Evolutionary conservation across 2,888 invertebrate genomes (phyloP), one percentile per base, ranked within the genome.

Genomic region (Charanyca ferruginea): DNA sequence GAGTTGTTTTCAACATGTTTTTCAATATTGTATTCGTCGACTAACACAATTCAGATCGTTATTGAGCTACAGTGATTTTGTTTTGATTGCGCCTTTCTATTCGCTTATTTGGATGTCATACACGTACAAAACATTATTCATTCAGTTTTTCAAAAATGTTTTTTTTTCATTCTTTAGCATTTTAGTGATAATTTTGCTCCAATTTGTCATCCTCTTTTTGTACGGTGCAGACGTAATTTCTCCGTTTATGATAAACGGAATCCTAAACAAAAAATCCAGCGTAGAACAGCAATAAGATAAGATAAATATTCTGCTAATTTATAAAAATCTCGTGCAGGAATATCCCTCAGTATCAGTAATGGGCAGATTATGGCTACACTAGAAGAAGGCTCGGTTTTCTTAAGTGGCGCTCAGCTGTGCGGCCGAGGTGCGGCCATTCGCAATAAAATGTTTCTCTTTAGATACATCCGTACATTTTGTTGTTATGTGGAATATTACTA

Each of bases 321-420:
- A 58, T 48, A 48, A 58, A 78, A 44, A 58, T 42, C 9, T 47
- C 3, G 13, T n/a, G 5, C 23, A 53, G 45, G 52, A 65, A 54
- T 76, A 52, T 76, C 64, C 35, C 25, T 38, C 38, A 55, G n/a
- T n/a, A n/a, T n/a, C n/a, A 62, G 35, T 62, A 66, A 67, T 59
- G 20, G 25, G 13, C 8, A 52, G 49, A 49, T 57, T 66, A 63
- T 77, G 77, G 77, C 60, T 49, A 51, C 55, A 53, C 58, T 73
- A 68, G 47, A 35, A 22, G 51, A 52, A 53, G 66, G 64, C 53
- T 55, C 47, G 66, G 73, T 47, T 61, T 57, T 49, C 62, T 73
- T 73, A 80, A 83, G 82, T 83, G 78, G 84, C 59, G 73, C 83
- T 82, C 83, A 82, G 80, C 76, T 83, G 80, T 44, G 69, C 20